These are phyloP conservation scores for Achatina immaculata DNA, from an alignment of 1,140 invertebrate genomes.

Conservation along the genomic window DNA sequence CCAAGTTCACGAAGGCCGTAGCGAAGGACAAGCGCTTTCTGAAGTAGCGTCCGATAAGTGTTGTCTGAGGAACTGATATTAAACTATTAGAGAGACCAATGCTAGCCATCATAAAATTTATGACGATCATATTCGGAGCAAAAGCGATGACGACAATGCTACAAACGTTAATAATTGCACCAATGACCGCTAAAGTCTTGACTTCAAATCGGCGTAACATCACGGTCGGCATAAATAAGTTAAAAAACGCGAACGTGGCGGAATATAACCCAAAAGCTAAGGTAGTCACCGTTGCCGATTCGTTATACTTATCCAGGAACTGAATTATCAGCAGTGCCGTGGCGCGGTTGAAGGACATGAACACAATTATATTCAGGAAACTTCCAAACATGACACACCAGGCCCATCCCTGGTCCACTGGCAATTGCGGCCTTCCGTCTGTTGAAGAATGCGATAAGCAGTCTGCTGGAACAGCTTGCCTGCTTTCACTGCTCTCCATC, in stretches of 20 bases:
- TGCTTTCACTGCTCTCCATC: no score
- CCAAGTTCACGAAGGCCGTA: slow-evolving; percentile 16
- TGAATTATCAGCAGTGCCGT: not conserved
- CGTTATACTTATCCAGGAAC: not conserved
- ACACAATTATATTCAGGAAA: not conserved
- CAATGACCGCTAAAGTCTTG: not conserved
- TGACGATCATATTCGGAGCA: slow-evolving; percentile 21
- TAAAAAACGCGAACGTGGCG: not conserved
- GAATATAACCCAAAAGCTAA: slow-evolving; percentile 9
- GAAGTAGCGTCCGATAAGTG: slow-evolving; percentile 25
- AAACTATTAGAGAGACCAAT: not conserved
- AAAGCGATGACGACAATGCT: slow-evolving; percentile 19
- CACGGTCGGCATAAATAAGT: not conserved
- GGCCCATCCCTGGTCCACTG: slow-evolving; percentile 17
- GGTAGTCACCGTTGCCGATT: slow-evolving; percentile 20
- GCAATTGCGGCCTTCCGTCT: not conserved
- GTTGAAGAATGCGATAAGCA: no score
- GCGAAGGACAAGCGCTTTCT: slow-evolving; percentile 28
- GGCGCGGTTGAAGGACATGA: slow-evolving; percentile 5
- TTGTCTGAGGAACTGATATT: slow-evolving; percentile 10
- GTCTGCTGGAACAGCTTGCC: no score
- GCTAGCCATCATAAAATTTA: not conserved
- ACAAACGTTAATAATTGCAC: slow-evolving; percentile 12
- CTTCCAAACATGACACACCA: not conserved
- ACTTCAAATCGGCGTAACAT: slow-evolving; percentile 2